Percentiles rank a stretch among this genome's conserved stretches.
These are phyloP conservation scores for Tanytarsus gracilentus DNA, from an alignment of 2,888 invertebrate genomes.

Conservation along the genomic window DNA sequence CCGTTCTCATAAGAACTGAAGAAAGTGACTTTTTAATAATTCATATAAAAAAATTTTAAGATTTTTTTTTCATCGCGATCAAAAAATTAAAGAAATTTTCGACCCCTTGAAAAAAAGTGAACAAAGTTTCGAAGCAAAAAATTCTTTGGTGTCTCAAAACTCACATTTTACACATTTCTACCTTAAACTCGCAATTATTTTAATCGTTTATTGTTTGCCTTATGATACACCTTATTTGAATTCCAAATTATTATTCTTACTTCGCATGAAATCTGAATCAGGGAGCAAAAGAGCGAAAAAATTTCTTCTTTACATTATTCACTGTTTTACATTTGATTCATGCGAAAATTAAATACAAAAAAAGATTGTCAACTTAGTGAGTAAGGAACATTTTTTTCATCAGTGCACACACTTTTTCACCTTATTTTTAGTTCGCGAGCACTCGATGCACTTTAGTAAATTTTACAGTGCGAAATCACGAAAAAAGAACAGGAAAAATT, in stretches of 20 bases:
- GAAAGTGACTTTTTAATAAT: too few species aligned
- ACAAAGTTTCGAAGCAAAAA: too few species aligned
- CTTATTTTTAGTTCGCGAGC: background rate
- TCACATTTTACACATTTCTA: too few species aligned
- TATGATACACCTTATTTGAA: slow-evolving; percentile 12
- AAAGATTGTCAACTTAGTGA: background rate
- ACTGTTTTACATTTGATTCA: slow-evolving; percentile 8
- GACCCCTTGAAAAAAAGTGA: too few species aligned
- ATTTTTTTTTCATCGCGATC: too few species aligned
- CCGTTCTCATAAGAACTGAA: too few species aligned
- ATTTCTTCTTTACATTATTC: background rate
- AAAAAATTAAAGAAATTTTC: too few species aligned
- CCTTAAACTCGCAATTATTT: slow-evolving; percentile 8
- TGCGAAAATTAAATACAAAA: background rate
- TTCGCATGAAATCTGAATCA: background rate
- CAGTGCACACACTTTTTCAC: background rate
- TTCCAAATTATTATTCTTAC: slow-evolving; percentile 3
- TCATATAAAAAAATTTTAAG: too few species aligned
- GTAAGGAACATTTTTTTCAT: background rate
- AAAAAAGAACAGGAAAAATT: background rate
- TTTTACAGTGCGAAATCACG: background rate
- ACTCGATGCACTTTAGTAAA: too few species aligned
- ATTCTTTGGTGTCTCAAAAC: too few species aligned
- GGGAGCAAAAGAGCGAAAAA: background rate
- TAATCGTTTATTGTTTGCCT: slow-evolving; percentile 7